A percentile compares a stretch with the other conserved stretches of the same genome.
phyloP scores from a whole-genome alignment of 2,888 invertebrate species.

The Troides aeacus region DNA sequence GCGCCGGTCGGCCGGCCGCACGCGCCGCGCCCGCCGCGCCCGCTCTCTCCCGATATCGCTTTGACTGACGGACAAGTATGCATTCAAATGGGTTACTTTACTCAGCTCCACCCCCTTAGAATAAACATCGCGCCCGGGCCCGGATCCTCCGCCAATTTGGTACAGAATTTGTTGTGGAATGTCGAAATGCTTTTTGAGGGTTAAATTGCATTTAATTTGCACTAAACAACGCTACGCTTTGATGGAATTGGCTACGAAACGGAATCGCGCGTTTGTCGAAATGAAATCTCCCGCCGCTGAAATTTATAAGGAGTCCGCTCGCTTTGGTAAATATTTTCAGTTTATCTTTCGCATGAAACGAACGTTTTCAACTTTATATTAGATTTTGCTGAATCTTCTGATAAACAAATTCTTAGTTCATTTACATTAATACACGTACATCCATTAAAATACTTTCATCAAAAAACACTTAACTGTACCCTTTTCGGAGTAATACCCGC shows the following conservation, averaged over 20 bases:
- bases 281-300: conserved; percentile 33
- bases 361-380: no score
- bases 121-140: conserved; percentile 65
- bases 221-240: conserved; percentile 71
- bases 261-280: conserved; percentile 36
- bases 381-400: no score
- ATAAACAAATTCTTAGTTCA: no score
- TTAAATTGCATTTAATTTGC: conserved; percentile 78
- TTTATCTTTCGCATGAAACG: conserved; percentile 10
- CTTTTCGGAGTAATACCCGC: no score
- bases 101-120: conserved; percentile 63
- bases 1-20: conserved; percentile 56
- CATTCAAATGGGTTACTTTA: conserved; percentile 88
- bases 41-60: conserved; percentile 78
- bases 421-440: no score
- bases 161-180: conserved; percentile 77
- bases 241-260: conserved; percentile 45
- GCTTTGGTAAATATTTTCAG: conserved; percentile 15
- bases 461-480: no score
- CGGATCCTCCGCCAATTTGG: conserved; percentile 73
- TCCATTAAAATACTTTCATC: no score
- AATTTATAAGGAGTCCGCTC: conserved; percentile 30
- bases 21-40: conserved; percentile 63
- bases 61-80: conserved; percentile 87
- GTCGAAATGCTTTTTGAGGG: conserved; percentile 73